Base-by-base conservation (phyloP, 1,140 invertebrate genomes). In the Meloidogyne exigua region DNA sequence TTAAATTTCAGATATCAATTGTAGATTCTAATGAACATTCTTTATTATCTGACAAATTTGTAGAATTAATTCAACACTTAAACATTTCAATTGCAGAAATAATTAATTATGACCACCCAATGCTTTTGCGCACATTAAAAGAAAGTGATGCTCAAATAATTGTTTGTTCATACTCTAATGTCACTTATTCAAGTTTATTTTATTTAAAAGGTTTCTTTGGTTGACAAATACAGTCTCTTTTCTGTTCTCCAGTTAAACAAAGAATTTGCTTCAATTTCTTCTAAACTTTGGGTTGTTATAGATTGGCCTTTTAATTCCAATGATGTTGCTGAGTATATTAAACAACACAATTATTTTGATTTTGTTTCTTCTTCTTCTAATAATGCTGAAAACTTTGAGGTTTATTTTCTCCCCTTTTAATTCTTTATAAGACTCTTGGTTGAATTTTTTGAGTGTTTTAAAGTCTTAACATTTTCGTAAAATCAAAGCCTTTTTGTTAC, bases 1-100 rank as follows among this genome's bases (percentile, higher is more conserved):
- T 21, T 23, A 11, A 21, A 23, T 72, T 72, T 66, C 18, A 73
- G 63, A 63, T 78, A n/a, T 42, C 77, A 12, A 83, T 85, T 26
- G 76, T 84, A 11, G 84, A 85, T 7, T 75, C 78, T 32, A 79
- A 76, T 32, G 80, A 76, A 15, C 39, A 79, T 75, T 72, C 64
- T 64, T 65, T 21, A 36, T 66, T 63, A 44, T 68, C 72, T 10
- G 66, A 42, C 11, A 75, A 76, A 74, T 36, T 84, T 32, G 66
- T 80, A 13, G 77, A 78, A 28, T 44, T 75, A 21, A 72, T 84
- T 15, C 65, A 76, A 9, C 49, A 72, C 18, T 68, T 68, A 57
- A 75, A 79, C 28, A 77, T 84, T 62, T 81, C 66, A 39, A 77
- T 84, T 10, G 79, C 83, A 23, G 84, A 84, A 75, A 75, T 80